Percentiles rank a stretch among this genome's conserved stretches.
Evolutionary conservation across 2,113 vertebrate genomes (phyloP).

Genomic region (Eretmochelys imbricata): DNA sequence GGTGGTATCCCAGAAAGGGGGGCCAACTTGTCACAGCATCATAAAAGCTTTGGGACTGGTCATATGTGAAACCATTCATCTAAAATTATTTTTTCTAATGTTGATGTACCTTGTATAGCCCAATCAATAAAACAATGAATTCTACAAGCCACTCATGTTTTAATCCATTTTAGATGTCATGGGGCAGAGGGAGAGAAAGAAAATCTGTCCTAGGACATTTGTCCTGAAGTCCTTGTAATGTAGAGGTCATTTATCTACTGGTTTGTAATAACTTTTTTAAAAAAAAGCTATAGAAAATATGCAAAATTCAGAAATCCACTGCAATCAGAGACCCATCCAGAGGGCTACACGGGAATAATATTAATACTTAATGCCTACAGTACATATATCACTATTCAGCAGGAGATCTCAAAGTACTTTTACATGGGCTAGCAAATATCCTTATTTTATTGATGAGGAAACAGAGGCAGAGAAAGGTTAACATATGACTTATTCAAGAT

Average conservation of each 20-base stretch:
- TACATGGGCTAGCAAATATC: not conserved
- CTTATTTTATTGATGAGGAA: not conserved
- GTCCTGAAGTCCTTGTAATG: not conserved
- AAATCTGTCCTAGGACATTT: not conserved
- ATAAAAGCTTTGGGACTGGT: not conserved
- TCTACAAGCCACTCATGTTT: not conserved
- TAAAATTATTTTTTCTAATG: not conserved
- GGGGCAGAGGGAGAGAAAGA: not conserved
- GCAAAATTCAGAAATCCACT: not conserved
- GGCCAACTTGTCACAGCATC: too few species aligned
- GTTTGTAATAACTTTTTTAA: not conserved
- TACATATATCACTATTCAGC: not conserved
- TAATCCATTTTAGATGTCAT: not conserved
- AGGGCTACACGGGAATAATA: not conserved
- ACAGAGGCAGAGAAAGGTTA: not conserved
- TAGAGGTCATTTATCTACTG: not conserved
- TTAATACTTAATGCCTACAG: not conserved
- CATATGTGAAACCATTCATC: not conserved
- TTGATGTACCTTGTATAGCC: not conserved
- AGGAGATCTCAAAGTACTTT: not conserved
- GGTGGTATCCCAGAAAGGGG: too few species aligned
- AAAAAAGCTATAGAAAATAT: not conserved
- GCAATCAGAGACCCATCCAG: not conserved
- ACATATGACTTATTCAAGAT: not conserved
- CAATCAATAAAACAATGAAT: not conserved